phyloP scores from a whole-genome alignment of 1,140 invertebrate species.

The Pogonognathellus flavescens region DNA sequence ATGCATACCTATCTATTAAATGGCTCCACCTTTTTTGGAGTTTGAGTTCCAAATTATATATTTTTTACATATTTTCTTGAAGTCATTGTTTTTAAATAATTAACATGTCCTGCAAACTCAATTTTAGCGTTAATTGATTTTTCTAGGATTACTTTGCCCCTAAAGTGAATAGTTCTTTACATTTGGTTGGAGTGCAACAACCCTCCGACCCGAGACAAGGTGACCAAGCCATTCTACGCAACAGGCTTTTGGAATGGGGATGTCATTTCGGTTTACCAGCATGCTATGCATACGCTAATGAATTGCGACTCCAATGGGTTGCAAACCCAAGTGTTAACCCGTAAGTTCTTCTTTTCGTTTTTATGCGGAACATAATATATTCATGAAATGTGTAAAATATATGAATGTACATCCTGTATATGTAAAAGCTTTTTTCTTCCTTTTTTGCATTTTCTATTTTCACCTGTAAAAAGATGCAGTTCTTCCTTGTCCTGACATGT shows the following conservation, averaged over 20 bases:
- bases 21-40: too few relatives aligned
- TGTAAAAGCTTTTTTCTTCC: too few relatives aligned
- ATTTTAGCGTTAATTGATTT: too few relatives aligned
- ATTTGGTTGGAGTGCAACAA: background rate
- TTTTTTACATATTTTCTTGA: background rate
- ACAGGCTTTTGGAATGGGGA: background rate
- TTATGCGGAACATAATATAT: too few relatives aligned
- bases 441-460: too few relatives aligned
- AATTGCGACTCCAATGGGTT: background rate
- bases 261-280: background rate
- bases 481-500: background rate
- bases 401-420: too few relatives aligned
- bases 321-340: background rate
- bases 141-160: background rate
- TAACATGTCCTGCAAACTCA: too few relatives aligned
- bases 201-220: background rate
- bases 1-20: too few relatives aligned
- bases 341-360: background rate
- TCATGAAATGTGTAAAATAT: too few relatives aligned
- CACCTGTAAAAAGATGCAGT: too few relatives aligned
- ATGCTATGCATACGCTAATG: constrained; percentile 27
- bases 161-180: background rate
- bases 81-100: background rate
- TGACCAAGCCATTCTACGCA: background rate
- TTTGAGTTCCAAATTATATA: background rate